phyloP scores from a whole-genome alignment of 2,888 invertebrate species.

The Patella depressa region DNA sequence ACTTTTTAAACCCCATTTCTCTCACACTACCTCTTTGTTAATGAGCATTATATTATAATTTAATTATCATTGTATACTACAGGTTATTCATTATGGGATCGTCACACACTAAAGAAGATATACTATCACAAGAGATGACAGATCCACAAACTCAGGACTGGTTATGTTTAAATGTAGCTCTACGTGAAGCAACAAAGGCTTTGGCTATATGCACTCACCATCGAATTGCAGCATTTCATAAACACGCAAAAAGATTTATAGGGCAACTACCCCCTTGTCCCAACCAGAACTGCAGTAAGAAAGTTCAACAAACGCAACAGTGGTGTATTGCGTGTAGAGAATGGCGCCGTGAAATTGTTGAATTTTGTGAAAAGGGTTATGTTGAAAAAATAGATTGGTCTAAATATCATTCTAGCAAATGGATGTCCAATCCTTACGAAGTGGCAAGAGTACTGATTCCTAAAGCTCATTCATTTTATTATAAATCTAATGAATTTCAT shows the following conservation, averaged over 20 bases:
- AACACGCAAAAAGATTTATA: conserved; percentile 23
- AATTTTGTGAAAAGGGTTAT: conserved; percentile 32
- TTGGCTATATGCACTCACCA: conserved; percentile 36
- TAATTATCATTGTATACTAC: neutral
- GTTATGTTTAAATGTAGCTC: conserved; percentile 39
- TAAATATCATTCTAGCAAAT: conserved; percentile 33
- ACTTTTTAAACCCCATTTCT: no score
- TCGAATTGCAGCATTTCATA: conserved; percentile 36
- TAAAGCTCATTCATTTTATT: conserved; percentile 40
- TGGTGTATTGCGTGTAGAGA: conserved; percentile 38
- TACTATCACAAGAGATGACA: conserved; percentile 34
- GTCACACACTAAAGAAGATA: conserved; percentile 36
- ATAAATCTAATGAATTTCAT: conserved; percentile 42
- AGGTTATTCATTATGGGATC: conserved; percentile 33
- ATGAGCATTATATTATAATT: no score
- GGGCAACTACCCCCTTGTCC: conserved; percentile 24
- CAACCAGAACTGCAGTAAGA: conserved; percentile 35
- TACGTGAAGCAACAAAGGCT: conserved; percentile 39
- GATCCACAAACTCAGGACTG: conserved; percentile 38
- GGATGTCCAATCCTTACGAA: conserved; percentile 42
- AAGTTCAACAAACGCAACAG: neutral
- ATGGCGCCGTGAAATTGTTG: conserved; percentile 36
- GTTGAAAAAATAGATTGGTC: conserved; percentile 33
- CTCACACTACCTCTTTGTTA: no score
- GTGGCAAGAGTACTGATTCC: conserved; percentile 41